A percentile compares a stretch with the other conserved stretches of the same genome.
These are phyloP conservation scores for Drosophila cardini DNA, from an alignment of 1,140 invertebrate genomes.

Conservation along the genomic window DNA sequence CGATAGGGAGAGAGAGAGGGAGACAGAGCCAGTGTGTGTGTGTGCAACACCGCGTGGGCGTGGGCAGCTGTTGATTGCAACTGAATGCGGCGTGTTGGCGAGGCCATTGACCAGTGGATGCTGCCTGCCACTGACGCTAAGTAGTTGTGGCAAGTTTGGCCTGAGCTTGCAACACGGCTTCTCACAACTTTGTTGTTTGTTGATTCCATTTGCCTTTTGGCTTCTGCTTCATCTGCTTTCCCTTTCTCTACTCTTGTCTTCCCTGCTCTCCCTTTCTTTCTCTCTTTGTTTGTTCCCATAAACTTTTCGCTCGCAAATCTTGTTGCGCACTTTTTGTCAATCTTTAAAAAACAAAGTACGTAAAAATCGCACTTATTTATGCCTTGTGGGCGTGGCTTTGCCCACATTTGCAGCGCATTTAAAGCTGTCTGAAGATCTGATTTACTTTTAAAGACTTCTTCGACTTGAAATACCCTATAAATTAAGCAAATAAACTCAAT, in stretches of 20 bases:
- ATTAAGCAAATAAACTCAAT: too few species aligned
- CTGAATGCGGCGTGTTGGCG: not conserved
- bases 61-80: conserved; percentile 6
- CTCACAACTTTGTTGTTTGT: conserved; percentile 47
- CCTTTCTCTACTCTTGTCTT: conserved; percentile 7
- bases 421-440: not conserved
- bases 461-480: not conserved
- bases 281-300: conserved; percentile 22
- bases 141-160: conserved; percentile 71
- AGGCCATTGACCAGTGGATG: conserved; percentile 17
- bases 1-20: not conserved
- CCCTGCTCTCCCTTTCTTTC: not conserved
- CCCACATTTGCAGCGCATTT: not conserved
- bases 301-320: conserved; percentile 56
- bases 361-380: not conserved
- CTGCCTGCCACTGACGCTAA: conserved; percentile 72
- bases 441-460: not conserved
- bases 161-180: conserved; percentile 34
- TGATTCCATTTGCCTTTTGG: conserved; percentile 54
- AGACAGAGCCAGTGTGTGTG: not conserved
- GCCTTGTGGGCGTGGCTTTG: conserved; percentile 7
- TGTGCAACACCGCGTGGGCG: not conserved
- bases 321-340: conserved; percentile 48
- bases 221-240: conserved; percentile 4
- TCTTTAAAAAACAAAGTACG: conserved; percentile 1